Evolutionary conservation across 1,140 invertebrate species (phyloP).

Genomic region (Bradysia coprophila): DNA sequence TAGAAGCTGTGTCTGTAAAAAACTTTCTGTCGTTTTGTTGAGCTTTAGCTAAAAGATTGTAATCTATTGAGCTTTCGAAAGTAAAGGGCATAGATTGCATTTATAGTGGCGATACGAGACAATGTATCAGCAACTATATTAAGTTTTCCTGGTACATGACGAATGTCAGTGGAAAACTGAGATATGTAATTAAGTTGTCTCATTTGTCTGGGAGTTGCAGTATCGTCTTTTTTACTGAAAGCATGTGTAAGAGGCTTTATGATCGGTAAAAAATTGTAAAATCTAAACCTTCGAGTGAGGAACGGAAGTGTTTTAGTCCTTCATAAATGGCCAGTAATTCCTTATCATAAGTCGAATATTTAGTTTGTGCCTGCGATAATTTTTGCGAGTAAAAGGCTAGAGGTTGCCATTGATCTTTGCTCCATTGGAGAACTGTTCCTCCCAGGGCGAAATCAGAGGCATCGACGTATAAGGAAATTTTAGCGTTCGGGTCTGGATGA

Average conservation of each 20-base stretch:
- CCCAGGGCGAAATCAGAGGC: conserved; percentile 11
- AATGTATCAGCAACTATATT: conserved; percentile 16
- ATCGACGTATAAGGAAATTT: conserved; percentile 8
- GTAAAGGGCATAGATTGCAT: neutral
- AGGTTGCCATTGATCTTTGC: conserved; percentile 8
- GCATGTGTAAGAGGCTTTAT: conserved; percentile 20
- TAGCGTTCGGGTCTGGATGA: conserved; percentile 4
- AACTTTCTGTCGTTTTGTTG: conserved; percentile 6
- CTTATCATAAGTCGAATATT: conserved; percentile 23
- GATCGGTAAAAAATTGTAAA: conserved; percentile 22
- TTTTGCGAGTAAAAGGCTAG: conserved; percentile 24
- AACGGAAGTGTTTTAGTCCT: conserved; percentile 23
- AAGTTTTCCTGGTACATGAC: conserved; percentile 9
- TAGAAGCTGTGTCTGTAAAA: neutral
- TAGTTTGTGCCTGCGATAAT: conserved; percentile 12
- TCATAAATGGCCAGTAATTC: conserved; percentile 27
- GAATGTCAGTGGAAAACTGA: conserved; percentile 19
- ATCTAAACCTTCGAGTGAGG: conserved; percentile 20
- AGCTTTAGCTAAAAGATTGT: conserved; percentile 4
- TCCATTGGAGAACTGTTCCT: conserved; percentile 10
- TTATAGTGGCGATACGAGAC: conserved; percentile 9
- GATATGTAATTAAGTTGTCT: conserved; percentile 17
- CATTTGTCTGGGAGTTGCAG: conserved; percentile 11
- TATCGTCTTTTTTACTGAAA: conserved; percentile 13
- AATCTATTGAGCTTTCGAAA: conserved; percentile 4